phyloP scores from a whole-genome alignment of 2,113 vertebrate species.

The Phylloscopus trochilus region DNA sequence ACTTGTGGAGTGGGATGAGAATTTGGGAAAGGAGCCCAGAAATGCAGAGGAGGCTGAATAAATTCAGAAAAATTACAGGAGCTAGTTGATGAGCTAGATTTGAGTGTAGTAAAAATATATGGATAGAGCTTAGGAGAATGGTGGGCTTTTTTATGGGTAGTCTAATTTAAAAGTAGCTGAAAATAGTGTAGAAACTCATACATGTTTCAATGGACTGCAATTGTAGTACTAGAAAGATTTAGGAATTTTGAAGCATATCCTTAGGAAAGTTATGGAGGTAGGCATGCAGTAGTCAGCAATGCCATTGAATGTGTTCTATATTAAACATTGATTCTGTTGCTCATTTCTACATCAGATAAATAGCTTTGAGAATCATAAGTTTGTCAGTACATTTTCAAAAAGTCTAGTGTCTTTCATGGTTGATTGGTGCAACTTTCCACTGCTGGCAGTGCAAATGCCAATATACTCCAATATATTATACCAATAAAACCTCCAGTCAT shows the following conservation, averaged over 20 bases:
- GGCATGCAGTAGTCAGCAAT: neutral
- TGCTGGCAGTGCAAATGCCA: neutral
- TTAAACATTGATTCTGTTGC: neutral
- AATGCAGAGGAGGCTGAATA: slow-evolving; percentile 27
- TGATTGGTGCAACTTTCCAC: neutral
- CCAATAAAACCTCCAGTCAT: neutral
- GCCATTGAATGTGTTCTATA: neutral
- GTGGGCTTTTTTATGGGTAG: neutral
- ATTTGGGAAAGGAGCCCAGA: slow-evolving; percentile 37
- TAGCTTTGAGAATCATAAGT: neutral
- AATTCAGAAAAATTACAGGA: slow-evolving; percentile 20
- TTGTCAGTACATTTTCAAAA: neutral
- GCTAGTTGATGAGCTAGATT: neutral
- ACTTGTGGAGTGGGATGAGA: slow-evolving; percentile 28
- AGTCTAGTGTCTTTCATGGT: neutral
- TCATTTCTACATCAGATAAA: neutral
- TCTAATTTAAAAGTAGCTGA: slow-evolving; percentile 34
- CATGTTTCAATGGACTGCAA: neutral
- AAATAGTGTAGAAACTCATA: neutral
- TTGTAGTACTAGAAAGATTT: neutral
- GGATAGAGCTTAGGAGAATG: neutral
- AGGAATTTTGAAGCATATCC: neutral
- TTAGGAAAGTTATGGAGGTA: neutral
- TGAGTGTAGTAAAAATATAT: slow-evolving; percentile 24
- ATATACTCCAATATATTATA: neutral